Evolutionary conservation across 1,140 invertebrate genomes (phyloP).

Genomic region (Lordiphosa mommai): DNA sequence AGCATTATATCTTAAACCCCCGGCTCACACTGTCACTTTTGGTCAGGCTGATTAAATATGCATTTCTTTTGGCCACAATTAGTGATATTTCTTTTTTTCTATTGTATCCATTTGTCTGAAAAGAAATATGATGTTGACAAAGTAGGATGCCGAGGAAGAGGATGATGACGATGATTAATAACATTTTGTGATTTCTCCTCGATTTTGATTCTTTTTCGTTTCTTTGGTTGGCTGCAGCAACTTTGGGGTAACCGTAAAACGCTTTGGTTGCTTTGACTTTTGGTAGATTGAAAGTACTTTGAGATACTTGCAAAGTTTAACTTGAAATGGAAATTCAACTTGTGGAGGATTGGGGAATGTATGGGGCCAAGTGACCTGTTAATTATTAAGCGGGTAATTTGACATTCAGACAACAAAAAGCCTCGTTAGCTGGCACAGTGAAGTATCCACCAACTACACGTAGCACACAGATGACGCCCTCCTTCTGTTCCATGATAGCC

Average conservation of each 20-base stretch:
- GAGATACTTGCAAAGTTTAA: constrained; percentile 1
- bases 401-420: constrained; percentile 27
- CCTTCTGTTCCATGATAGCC: background rate
- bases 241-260: constrained; percentile 66
- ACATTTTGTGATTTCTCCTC: constrained; percentile 56
- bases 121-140: constrained; percentile 67
- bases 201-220: constrained; percentile 40
- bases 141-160: constrained; percentile 53
- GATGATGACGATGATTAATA: constrained; percentile 66
- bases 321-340: constrained; percentile 12
- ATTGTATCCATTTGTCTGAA: constrained; percentile 47
- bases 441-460: constrained; percentile 34
- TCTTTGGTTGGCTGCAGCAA: constrained; percentile 38
- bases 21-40: background rate
- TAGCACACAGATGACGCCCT: constrained; percentile 58
- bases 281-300: constrained; percentile 12
- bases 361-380: constrained; percentile 60
- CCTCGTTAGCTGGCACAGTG: constrained; percentile 9
- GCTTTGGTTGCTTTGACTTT: constrained; percentile 38
- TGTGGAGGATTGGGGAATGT: constrained; percentile 51
- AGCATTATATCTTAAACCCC: constrained; percentile 14
- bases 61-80: constrained; percentile 45
- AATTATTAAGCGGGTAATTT: constrained; percentile 69
- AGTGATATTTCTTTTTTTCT: constrained; percentile 16
- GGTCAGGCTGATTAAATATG: constrained; percentile 63